Evolutionary conservation across 2,888 invertebrate genomes (phyloP).

Genomic region (Rotaria magnacalcarata): DNA sequence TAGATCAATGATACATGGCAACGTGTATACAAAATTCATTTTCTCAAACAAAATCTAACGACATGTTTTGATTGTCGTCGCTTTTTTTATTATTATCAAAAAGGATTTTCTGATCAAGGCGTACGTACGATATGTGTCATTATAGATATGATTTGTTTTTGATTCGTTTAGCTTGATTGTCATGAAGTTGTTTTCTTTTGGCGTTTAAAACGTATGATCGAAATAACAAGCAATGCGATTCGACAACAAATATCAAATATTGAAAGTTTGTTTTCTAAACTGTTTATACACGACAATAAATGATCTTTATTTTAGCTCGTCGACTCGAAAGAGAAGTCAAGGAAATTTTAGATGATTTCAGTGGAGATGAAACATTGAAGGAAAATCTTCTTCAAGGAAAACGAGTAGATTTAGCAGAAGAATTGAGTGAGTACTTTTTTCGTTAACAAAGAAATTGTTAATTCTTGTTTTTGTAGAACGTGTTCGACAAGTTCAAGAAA

Average conservation of each 20-base stretch:
- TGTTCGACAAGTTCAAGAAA: constrained; percentile 93
- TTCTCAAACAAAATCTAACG: constrained; percentile 74
- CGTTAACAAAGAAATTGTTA: background rate
- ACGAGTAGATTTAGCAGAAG: constrained; percentile 88
- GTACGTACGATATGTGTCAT: constrained; percentile 50
- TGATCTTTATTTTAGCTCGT: constrained; percentile 50
- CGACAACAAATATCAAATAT: constrained; percentile 92
- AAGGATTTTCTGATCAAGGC: constrained; percentile 63
- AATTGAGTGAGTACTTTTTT: constrained; percentile 75
- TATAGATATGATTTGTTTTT: too few species aligned
- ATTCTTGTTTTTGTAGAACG: constrained; percentile 63
- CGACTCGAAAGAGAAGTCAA: constrained; percentile 90
- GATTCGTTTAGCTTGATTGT: constrained; percentile 65
- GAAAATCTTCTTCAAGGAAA: constrained; percentile 79
- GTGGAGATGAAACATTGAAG: constrained; percentile 76
- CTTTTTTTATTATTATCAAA: constrained; percentile 87
- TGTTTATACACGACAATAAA: background rate
- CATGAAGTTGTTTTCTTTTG: constrained; percentile 94
- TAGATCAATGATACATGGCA: constrained; percentile 70
- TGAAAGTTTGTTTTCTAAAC: constrained; percentile 65
- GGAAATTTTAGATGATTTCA: constrained; percentile 83
- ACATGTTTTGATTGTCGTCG: constrained; percentile 82
- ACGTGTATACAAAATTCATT: constrained; percentile 73
- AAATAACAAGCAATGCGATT: constrained; percentile 87
- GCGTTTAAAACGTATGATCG: constrained; percentile 89